Percentiles rank a stretch among this genome's conserved stretches.
Evolutionary conservation across 1,140 invertebrate genomes (phyloP).

Genomic region (Steinernema feltiae): DNA sequence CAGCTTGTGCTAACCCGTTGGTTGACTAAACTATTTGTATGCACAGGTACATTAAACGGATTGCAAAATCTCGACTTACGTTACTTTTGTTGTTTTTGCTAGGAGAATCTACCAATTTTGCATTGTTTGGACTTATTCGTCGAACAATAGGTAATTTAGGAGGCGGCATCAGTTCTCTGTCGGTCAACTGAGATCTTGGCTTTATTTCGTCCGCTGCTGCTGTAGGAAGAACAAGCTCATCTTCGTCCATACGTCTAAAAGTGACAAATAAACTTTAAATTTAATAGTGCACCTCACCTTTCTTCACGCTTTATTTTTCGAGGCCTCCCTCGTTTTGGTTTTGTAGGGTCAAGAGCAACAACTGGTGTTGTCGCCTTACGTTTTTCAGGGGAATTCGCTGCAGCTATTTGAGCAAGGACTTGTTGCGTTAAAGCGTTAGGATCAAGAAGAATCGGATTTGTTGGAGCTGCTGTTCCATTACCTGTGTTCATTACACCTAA

Average conservation of each 20-base stretch:
- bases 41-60: background rate
- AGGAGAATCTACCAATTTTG: background rate
- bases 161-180: slow-evolving; percentile 35
- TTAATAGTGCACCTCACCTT: slow-evolving; percentile 21
- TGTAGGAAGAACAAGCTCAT: background rate
- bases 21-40: background rate
- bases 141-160: slow-evolving; percentile 26
- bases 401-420: background rate
- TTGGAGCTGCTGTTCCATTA: background rate
- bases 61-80: background rate
- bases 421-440: background rate
- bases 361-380: background rate
- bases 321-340: slow-evolving; percentile 30
- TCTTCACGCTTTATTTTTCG: slow-evolving; percentile 30
- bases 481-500: background rate
- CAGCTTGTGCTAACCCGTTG: background rate
- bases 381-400: background rate
- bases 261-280: slow-evolving; percentile 18
- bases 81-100: background rate
- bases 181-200: slow-evolving; percentile 21
- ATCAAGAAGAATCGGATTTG: background rate
- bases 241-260: slow-evolving; percentile 33
- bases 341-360: background rate
- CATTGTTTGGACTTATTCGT: background rate
- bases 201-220: background rate